Base-by-base conservation (phyloP, 1,140 invertebrate species). In the Popillia japonica region DNA sequence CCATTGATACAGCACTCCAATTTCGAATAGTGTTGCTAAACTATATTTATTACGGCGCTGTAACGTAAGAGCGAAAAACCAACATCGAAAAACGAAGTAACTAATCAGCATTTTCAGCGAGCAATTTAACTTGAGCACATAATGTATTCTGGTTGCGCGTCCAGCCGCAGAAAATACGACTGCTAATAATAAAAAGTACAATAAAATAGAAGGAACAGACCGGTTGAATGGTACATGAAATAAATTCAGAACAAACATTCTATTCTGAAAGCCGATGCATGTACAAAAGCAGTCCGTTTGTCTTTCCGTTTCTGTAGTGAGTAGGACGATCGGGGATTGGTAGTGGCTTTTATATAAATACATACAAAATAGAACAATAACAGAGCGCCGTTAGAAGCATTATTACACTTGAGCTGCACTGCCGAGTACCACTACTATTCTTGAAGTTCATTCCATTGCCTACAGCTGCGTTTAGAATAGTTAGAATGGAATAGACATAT, bases 351-450 rank as follows among this genome's bases (percentile, higher is more conserved):
- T 82, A 79, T 81, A 83, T 81, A 83, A 83, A 81, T 83, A 81
- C 82, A 83, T 81, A 79, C 78, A 76, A 82, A 82, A 81, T 77
- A 81, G 80, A 80, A 82, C 79, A 81, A 82, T 82, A 82, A 82
- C 78, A 77, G 11, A 40, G 22, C 72, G 76, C 23, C 76, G 76
- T 77, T 48, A 40, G 61, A 73, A 55, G 68, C 20, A 77, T 79
- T 76, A 79, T 77, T 68, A 68, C 61, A 79, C 74, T 72, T 75
- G 72, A 61, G 20, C 27, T 34, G 27, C 27, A 34, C 4, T 34
- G 27, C 27, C 27, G 27, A 34, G 27, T 34, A 34, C 4, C 27
- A 34, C 27, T 34, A 34, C 27, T 34, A 34, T 34, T 34, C 27
- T 34, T 34, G 27, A 34, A 34, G 27, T 34, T 34, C 27, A 34